Conservation (phyloP, 2,113 vertebrate genomes). For the Girardinichthys multiradiatus region DNA sequence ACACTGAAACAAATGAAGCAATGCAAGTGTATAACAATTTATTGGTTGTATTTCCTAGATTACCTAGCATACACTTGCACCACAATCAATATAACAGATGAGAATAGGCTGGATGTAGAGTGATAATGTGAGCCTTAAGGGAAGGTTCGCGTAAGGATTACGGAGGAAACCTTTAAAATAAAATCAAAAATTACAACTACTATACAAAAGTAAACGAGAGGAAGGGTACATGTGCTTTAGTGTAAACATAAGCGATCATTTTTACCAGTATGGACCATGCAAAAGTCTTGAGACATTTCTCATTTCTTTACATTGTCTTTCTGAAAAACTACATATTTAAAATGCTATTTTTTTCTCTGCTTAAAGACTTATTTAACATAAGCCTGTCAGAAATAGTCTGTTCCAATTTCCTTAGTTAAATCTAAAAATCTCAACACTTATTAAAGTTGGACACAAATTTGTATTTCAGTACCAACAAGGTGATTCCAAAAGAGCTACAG, state of each 20-base stretch:
- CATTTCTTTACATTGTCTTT: neutral
- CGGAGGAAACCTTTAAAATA: slow-evolving; percentile 37
- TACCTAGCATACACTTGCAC: slow-evolving; percentile 73
- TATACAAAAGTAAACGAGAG: slow-evolving; percentile 2
- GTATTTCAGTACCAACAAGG: neutral
- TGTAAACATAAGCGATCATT: neutral
- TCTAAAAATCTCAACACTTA: neutral
- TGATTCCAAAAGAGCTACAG: neutral
- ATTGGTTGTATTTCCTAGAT: slow-evolving; percentile 68
- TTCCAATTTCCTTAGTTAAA: neutral
- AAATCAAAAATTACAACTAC: slow-evolving; percentile 30
- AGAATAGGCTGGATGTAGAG: slow-evolving; percentile 61
- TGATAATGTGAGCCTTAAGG: slow-evolving; percentile 65
- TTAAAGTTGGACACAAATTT: neutral
- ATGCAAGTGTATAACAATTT: slow-evolving; percentile 70
- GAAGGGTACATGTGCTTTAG: neutral
- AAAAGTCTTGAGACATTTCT: neutral
- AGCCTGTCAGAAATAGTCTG: neutral
- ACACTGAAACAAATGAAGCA: slow-evolving; percentile 67
- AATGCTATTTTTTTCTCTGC: neutral
- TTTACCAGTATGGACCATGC: neutral
- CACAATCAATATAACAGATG: slow-evolving; percentile 74
- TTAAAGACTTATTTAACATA: neutral
- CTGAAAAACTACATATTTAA: neutral
- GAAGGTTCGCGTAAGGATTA: slow-evolving; percentile 49